These are phyloP conservation scores for Rhea americana DNA, from an alignment of 2,113 vertebrate species.

Conservation along the genomic window DNA sequence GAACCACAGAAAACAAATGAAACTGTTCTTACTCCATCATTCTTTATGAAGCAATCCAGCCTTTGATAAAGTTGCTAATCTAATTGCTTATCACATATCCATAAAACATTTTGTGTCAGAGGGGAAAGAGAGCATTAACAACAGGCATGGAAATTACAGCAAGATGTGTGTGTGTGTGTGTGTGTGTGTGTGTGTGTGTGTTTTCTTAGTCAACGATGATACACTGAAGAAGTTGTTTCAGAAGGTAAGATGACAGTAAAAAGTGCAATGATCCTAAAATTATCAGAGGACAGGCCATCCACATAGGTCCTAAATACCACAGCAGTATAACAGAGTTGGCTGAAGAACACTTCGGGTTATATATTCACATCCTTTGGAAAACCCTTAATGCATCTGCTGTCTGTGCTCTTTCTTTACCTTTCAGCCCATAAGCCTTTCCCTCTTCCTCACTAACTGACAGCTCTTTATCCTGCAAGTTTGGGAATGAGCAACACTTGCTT, in stretches of 20 bases:
- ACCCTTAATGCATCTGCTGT: rapidly evolving
- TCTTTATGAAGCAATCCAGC: background rate
- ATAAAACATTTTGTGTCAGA: background rate
- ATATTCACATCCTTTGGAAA: background rate
- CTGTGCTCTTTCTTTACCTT: background rate
- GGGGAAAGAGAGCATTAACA: background rate
- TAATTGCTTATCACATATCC: background rate
- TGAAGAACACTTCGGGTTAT: background rate
- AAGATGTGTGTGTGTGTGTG: background rate
- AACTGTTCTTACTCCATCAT: background rate
- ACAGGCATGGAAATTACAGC: background rate
- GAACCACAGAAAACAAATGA: background rate
- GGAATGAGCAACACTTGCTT: background rate
- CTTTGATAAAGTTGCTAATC: background rate
- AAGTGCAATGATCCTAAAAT: background rate
- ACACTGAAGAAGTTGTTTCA: background rate
- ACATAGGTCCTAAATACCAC: background rate
- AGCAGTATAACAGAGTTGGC: background rate
- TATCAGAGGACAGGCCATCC: background rate
- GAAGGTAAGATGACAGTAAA: background rate
- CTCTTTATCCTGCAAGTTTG: background rate
- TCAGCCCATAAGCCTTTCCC: background rate
- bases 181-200: too few species aligned
- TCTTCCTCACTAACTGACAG: background rate
- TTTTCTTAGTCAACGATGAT: background rate